A percentile compares a stretch with the other conserved stretches of the same genome.
These are phyloP conservation scores for Mimumesa dahlbomi DNA, from an alignment of 2,888 invertebrate species.

Conservation along the genomic window DNA sequence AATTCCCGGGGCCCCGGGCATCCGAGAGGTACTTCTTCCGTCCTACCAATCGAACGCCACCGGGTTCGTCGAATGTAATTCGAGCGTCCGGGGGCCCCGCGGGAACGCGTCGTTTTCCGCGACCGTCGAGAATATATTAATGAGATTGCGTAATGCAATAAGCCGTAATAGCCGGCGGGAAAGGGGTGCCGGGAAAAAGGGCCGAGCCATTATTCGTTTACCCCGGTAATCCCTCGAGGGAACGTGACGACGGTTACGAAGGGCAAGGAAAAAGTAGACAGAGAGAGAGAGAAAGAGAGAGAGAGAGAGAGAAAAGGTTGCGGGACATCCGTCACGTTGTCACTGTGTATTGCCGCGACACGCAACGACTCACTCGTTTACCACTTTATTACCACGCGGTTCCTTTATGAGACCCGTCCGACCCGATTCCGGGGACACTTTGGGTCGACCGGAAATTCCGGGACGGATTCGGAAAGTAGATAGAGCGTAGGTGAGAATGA, in stretches of 20 bases:
- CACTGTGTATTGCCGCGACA: constrained; percentile 45
- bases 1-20: no score
- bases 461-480: no score
- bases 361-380: constrained; percentile 54
- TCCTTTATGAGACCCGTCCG: not conserved
- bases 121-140: constrained; percentile 29
- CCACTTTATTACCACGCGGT: constrained; percentile 44
- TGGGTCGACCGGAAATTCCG: no score
- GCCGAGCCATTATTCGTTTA: constrained; percentile 51
- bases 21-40: no score
- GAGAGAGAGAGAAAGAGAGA: no score
- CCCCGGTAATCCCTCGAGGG: constrained; percentile 44
- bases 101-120: constrained; percentile 2
- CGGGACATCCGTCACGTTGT: constrained; percentile 60
- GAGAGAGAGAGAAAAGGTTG: no score
- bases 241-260: constrained; percentile 42
- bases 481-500: no score
- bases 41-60: no score
- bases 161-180: constrained; percentile 12
- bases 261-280: constrained; percentile 42
- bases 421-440: not conserved
- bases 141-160: constrained; percentile 28
- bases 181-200: not conserved
- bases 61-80: not conserved
- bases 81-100: not conserved